These are phyloP conservation scores for Phaetusa simplex DNA, from an alignment of 2,113 vertebrate genomes.

Conservation along the genomic window DNA sequence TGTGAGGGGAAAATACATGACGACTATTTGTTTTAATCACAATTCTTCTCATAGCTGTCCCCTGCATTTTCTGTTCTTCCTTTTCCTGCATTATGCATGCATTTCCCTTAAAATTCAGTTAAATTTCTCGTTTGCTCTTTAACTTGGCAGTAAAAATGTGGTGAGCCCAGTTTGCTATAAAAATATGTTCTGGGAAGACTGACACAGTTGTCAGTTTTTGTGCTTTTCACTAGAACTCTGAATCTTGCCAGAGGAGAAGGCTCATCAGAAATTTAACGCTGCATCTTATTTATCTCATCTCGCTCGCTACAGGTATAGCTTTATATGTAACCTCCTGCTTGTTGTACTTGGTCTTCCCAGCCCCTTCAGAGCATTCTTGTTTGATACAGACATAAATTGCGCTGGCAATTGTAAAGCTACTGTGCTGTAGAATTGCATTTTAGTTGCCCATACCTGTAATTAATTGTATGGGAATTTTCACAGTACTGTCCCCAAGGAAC, in stretches of 20 bases:
- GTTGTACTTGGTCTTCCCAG: neutral
- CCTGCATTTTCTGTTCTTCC: neutral
- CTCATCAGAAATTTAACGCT: neutral
- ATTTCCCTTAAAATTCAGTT: neutral
- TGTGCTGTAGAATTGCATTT: slow-evolving; percentile 42
- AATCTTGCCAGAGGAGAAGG: neutral
- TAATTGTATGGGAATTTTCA: slow-evolving; percentile 71
- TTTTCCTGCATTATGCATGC: neutral
- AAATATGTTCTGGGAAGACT: neutral
- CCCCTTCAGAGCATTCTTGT: slow-evolving; percentile 21
- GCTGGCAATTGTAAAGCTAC: neutral
- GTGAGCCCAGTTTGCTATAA: neutral
- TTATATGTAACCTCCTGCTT: neutral
- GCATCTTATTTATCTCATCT: neutral
- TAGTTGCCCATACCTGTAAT: slow-evolving; percentile 64
- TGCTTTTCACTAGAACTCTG: neutral
- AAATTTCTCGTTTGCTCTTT: slow-evolving; percentile 3
- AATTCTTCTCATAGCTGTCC: neutral
- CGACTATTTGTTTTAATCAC: neutral
- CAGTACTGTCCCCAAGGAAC: slow-evolving; percentile 67
- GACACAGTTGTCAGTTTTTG: neutral
- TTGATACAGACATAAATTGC: slow-evolving; percentile 41
- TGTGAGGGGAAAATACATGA: neutral
- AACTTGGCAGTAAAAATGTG: neutral
- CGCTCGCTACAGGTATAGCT: neutral